Base-by-base conservation (phyloP, 2,888 invertebrate species). In the Amitus sp. region DNA sequence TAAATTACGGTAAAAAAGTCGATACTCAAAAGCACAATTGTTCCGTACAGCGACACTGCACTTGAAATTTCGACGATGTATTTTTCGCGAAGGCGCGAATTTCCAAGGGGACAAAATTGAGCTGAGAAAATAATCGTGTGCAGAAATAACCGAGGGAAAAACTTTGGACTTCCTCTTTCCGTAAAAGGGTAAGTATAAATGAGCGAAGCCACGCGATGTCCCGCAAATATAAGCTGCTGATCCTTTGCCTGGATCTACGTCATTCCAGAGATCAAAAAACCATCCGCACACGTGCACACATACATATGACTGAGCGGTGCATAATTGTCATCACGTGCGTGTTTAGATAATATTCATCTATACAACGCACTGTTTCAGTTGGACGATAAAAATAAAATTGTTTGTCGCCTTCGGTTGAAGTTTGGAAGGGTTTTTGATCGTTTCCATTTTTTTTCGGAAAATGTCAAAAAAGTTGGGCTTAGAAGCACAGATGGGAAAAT, bases 171-270 rank as follows among this genome's bases (percentile, higher is more conserved):
- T 54, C 53, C 57, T 50, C 40, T 49, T 37, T 42, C 23, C 57
- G 46, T 49, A 53, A 49, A 50, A 53, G 65, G 61, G 61, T 65
- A 43, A 47, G 54, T 69, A 69, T 69, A 73, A 76, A 73, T 76
- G 74, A 74, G 65, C 66, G 65, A 55, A 60, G 67, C 55, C 57
- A 58, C 65, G 58, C 64, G 65, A 58, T 51, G 69, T 51, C 51
- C 59, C 66, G 66, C 67, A 66, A 65, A 68, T 76, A 75, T 76
- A 76, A 72, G 66, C 61, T 54, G 65, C 62, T 53, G 63, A 68
- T 69, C 69, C 67, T 66, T 65, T 45, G 63, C 58, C 59, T 46
- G 52, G 49, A 53, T 62, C 67, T 63, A 63, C 70, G 72, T 71
- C 72, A 68, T 57, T 48, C 40, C 37, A 15, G n/a, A 56, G 59